Percentiles rank a stretch among this genome's conserved stretches.
Evolutionary conservation across 2,888 invertebrate species (phyloP).

Genomic region (Ectropis crepuscularia): DNA sequence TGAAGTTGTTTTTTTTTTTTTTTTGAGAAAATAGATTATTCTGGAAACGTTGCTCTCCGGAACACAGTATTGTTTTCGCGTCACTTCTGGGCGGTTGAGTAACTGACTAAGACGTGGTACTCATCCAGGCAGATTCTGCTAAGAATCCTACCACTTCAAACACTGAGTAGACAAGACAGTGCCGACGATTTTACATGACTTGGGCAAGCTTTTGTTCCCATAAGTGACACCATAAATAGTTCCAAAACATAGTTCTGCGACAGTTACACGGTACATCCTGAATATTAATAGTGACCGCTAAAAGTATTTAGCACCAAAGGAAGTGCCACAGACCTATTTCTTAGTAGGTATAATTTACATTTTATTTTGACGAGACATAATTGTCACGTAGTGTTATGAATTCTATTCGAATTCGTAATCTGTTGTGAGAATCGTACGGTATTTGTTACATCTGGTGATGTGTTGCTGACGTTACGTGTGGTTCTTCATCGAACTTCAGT

Average conservation of each 20-base stretch:
- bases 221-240: background rate
- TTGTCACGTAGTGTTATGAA: constrained; percentile 33
- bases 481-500: no score
- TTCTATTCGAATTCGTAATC: constrained; percentile 21
- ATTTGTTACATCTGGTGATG: background rate
- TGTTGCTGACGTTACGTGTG: background rate
- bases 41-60: no score
- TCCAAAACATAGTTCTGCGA: constrained; percentile 12
- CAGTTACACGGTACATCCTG: constrained; percentile 26
- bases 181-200: no score
- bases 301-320: constrained; percentile 32
- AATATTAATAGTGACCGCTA: constrained; percentile 32
- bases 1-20: no score
- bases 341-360: constrained; percentile 23
- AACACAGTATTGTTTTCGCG: no score
- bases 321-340: constrained; percentile 40
- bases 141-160: no score
- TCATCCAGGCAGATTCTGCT: no score
- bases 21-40: no score
- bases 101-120: no score
- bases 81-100: no score
- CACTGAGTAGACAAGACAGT: no score
- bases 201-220: no score
- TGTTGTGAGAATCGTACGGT: background rate
- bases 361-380: constrained; percentile 21